A percentile compares a stretch with the other conserved stretches of the same genome.
Evolutionary conservation across 2,113 vertebrate species (phyloP).

Genomic region (Mus musculus): DNA sequence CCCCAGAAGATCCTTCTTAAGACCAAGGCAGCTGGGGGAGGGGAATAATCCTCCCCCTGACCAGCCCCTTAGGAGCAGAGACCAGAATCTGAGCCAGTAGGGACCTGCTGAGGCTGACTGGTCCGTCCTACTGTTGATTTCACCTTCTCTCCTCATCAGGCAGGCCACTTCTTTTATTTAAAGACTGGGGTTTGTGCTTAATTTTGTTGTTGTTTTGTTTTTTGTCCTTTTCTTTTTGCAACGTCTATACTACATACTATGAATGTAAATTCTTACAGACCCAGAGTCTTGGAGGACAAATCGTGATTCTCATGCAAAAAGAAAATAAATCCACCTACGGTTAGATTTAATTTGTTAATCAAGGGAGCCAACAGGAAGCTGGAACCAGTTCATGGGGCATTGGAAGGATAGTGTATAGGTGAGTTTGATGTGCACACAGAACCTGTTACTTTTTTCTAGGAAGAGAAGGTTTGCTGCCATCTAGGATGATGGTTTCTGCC

Average conservation of each 20-base stretch:
- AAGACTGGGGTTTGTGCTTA: neutral
- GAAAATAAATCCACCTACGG: neutral
- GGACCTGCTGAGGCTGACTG: neutral
- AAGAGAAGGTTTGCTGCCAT: accelerated
- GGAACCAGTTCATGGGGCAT: neutral
- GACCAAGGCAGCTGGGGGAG: neutral
- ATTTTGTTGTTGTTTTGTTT: neutral
- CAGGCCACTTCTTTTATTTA: neutral
- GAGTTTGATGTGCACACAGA: accelerated
- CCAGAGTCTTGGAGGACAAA: neutral
- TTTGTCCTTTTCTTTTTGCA: neutral
- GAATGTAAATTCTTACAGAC: neutral
- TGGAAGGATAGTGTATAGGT: neutral
- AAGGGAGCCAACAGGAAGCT: neutral
- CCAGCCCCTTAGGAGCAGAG: neutral
- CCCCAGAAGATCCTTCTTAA: neutral
- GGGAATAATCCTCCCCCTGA: neutral
- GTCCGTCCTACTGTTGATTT: neutral
- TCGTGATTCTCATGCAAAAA: neutral
- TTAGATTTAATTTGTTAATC: neutral
- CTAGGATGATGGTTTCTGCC: accelerated
- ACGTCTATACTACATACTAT: too few relatives aligned
- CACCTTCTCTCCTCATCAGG: neutral
- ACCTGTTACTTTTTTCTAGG: accelerated
- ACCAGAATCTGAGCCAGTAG: neutral